Evolutionary conservation across 2,113 vertebrate species (phyloP).

Genomic region (Daubentonia madagascariensis): DNA sequence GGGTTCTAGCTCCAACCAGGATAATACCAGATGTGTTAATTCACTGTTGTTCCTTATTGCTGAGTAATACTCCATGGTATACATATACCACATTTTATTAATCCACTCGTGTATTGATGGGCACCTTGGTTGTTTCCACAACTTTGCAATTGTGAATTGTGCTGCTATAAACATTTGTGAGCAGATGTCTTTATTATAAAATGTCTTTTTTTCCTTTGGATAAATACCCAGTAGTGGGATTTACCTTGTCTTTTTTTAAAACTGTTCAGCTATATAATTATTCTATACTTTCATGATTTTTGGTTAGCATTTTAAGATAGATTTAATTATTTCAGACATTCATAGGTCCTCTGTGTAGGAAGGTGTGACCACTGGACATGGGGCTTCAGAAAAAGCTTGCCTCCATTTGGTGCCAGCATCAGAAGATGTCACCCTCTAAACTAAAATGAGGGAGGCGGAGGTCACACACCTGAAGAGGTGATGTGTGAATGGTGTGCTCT

Average conservation of each 20-base stretch:
- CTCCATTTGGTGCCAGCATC: background rate
- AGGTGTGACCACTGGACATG: background rate
- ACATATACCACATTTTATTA: no score
- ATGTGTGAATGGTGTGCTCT: background rate
- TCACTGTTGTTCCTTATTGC: no score
- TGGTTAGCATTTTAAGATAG: background rate
- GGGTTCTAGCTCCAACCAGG: no score
- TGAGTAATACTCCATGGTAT: no score
- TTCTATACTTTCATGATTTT: background rate
- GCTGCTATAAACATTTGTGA: no score
- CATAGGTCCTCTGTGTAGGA: background rate
- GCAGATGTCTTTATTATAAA: no score
- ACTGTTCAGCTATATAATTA: background rate
- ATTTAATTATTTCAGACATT: background rate
- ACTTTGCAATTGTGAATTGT: no score
- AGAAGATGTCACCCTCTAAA: background rate
- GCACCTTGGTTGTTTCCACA: no score
- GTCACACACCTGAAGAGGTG: background rate
- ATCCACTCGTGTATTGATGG: no score
- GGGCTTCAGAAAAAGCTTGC: background rate
- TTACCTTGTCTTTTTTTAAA: background rate
- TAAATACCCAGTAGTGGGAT: no score
- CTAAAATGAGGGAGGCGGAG: background rate
- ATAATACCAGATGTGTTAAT: no score
- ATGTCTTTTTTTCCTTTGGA: no score